phyloP scores from a whole-genome alignment of 2,113 vertebrate species.

The Setophaga petechia region DNA sequence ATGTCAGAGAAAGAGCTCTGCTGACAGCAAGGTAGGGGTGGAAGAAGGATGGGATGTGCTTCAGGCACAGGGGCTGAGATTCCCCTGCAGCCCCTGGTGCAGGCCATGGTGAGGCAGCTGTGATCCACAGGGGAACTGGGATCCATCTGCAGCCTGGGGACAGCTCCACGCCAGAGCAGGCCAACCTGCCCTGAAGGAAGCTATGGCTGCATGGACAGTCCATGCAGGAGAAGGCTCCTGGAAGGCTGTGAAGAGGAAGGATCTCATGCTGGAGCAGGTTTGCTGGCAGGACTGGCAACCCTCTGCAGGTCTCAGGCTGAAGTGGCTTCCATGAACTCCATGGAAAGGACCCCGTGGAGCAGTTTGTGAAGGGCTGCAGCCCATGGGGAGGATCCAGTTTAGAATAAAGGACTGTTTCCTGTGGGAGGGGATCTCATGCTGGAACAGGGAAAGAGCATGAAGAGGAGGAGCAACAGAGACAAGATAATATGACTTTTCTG shows the following conservation, averaged over 20 bases:
- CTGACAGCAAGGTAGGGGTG: not conserved
- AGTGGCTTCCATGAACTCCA: rapidly evolving
- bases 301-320: rapidly evolving
- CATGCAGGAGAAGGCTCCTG: rapidly evolving
- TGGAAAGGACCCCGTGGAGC: not conserved
- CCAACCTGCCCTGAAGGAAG: not conserved
- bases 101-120: too few relatives aligned
- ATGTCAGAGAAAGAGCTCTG: not conserved
- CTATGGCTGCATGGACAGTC: too few relatives aligned
- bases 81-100: rapidly evolving
- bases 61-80: rapidly evolving
- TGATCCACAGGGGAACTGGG: rapidly evolving
- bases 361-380: not conserved
- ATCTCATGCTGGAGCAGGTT: not conserved
- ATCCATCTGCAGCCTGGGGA: not conserved
- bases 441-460: not conserved
- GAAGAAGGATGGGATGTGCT: not conserved
- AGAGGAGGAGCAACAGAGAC: not conserved
- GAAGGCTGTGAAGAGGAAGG: not conserved
- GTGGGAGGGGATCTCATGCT: rapidly evolving
- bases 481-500: rapidly evolving
- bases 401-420: not conserved
- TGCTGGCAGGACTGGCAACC: not conserved
- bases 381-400: not conserved
- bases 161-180: rapidly evolving